phyloP scores from a whole-genome alignment of 2,797 vertebrate species.

The Malurus leucopterus region DNA sequence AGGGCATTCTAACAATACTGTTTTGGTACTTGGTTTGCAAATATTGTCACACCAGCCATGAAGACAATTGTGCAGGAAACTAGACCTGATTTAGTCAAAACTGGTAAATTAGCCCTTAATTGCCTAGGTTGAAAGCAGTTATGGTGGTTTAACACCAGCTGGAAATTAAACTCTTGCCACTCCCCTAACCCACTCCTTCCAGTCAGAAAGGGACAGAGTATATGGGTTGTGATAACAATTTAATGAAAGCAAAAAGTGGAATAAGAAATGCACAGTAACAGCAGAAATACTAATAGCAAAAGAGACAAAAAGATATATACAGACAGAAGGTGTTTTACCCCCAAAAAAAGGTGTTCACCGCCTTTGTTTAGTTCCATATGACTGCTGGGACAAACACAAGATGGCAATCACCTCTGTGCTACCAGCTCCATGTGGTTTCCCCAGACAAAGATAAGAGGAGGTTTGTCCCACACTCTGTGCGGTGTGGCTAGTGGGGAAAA shows the following conservation, averaged over 20 bases:
- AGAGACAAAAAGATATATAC: neutral
- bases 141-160: neutral
- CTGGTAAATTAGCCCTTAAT: neutral
- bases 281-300: neutral
- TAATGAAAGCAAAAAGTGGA: neutral
- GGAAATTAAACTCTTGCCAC: accelerated
- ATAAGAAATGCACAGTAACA: neutral
- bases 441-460: neutral
- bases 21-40: neutral
- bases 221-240: neutral
- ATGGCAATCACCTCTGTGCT: accelerated
- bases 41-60: neutral
- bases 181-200: neutral
- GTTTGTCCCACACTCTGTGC: neutral
- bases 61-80: neutral
- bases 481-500: neutral
- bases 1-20: neutral
- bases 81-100: neutral
- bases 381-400: neutral
- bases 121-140: neutral
- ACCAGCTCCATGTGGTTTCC: neutral
- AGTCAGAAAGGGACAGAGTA: neutral
- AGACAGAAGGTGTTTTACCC: neutral
- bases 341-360: neutral
- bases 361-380: neutral